These are phyloP conservation scores for Pseudois nayaur DNA, from an alignment of 2,113 vertebrate genomes.

Conservation along the genomic window DNA sequence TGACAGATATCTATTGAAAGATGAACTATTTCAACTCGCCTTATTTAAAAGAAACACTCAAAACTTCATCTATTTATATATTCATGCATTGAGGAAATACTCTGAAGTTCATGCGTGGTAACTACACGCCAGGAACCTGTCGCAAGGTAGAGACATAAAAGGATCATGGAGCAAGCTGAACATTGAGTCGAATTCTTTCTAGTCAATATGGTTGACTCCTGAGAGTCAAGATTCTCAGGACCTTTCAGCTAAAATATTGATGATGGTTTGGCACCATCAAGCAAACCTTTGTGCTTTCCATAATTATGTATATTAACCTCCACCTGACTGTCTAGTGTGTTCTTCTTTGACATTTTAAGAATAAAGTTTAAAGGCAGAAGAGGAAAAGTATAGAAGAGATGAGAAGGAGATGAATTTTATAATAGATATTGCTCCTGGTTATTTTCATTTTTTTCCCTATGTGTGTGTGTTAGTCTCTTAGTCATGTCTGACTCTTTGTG, in stretches of 20 bases:
- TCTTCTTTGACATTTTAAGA: slow-evolving; percentile 5
- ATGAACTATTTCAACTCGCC: background rate
- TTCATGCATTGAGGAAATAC: background rate
- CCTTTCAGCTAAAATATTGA: background rate
- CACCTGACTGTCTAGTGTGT: background rate
- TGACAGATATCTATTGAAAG: background rate
- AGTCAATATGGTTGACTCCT: background rate
- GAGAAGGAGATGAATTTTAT: background rate
- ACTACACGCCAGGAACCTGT: background rate
- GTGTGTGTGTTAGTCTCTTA: background rate
- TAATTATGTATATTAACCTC: background rate
- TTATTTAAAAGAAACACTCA: background rate
- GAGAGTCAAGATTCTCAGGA: background rate
- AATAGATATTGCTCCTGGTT: background rate
- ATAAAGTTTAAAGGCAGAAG: background rate
- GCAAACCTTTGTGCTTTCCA: background rate
- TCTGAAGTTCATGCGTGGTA: background rate
- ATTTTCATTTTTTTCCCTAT: background rate
- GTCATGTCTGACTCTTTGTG: background rate
- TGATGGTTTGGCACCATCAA: background rate
- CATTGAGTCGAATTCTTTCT: background rate
- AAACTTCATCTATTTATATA: background rate
- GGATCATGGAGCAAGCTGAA: background rate
- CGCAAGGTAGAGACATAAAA: background rate
- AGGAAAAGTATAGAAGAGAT: background rate